phyloP scores from a whole-genome alignment of 2,888 invertebrate genomes.

The Coremacera marginata region DNA sequence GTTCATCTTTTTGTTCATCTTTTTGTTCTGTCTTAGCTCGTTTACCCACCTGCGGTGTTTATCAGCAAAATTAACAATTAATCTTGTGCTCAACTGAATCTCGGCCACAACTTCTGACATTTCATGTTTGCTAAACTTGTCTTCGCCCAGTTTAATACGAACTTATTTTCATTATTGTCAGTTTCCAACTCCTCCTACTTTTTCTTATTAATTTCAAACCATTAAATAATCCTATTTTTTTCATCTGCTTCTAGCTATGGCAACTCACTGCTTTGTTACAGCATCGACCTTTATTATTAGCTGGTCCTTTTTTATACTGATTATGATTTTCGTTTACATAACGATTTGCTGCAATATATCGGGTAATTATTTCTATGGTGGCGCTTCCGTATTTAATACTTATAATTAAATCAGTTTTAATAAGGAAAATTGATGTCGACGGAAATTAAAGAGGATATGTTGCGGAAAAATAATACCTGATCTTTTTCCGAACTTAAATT shows the following conservation, averaged over 20 bases:
- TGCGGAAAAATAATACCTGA: too few species aligned
- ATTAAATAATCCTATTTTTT: background rate
- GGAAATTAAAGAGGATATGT: too few species aligned
- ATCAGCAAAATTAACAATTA: slow-evolving; percentile 15
- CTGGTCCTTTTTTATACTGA: background rate
- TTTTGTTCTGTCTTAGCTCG: background rate
- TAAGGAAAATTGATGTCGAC: too few species aligned
- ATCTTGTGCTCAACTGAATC: slow-evolving; percentile 13
- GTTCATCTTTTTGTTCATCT: background rate
- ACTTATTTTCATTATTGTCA: background rate
- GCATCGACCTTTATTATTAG: background rate
- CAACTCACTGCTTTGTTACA: background rate
- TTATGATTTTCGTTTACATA: slow-evolving; percentile 8
- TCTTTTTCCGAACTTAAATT: too few species aligned
- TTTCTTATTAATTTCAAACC: background rate
- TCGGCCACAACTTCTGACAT: background rate
- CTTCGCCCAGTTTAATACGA: background rate
- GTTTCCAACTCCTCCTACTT: too few species aligned
- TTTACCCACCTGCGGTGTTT: background rate
- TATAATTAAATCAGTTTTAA: background rate
- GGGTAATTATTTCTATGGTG: background rate
- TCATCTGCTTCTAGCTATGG: background rate
- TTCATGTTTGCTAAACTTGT: background rate
- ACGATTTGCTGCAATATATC: slow-evolving; percentile 6
- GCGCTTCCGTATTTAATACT: background rate